phyloP scores from a whole-genome alignment of 2,113 vertebrate species.

The Picathartes gymnocephalus region DNA sequence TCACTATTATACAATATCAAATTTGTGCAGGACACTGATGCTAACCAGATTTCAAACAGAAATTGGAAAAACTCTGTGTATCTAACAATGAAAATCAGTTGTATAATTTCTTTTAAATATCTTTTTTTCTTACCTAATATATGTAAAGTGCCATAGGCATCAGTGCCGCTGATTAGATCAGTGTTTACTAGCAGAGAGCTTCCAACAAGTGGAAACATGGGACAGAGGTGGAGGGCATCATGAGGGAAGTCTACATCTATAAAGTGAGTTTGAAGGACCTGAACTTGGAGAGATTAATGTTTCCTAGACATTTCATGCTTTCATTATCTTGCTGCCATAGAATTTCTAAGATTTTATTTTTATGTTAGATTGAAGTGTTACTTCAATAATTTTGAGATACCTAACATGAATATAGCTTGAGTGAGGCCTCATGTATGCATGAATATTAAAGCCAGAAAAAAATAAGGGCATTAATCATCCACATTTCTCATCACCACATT shows the following conservation, averaged over 20 bases:
- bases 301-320: not conserved
- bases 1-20: not conserved
- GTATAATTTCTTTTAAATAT: not conserved
- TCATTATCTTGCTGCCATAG: not conserved
- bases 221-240: fast-evolving
- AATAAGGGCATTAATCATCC: not conserved
- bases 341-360: not conserved
- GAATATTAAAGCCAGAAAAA: not conserved
- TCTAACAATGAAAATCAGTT: not conserved
- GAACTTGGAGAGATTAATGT: not conserved
- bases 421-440: not conserved
- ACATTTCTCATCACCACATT: not conserved
- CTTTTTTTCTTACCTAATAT: not conserved
- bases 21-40: not conserved
- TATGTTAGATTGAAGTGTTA: not conserved
- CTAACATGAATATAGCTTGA: not conserved
- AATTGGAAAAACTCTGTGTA: not conserved
- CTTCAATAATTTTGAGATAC: not conserved
- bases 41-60: not conserved
- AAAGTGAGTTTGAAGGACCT: not conserved
- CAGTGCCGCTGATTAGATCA: not conserved
- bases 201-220: not conserved
- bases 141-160: not conserved
- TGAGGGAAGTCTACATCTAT: not conserved
- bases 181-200: not conserved